Base-by-base conservation (phyloP, 2,888 invertebrate genomes). In the Spodoptera picta region DNA sequence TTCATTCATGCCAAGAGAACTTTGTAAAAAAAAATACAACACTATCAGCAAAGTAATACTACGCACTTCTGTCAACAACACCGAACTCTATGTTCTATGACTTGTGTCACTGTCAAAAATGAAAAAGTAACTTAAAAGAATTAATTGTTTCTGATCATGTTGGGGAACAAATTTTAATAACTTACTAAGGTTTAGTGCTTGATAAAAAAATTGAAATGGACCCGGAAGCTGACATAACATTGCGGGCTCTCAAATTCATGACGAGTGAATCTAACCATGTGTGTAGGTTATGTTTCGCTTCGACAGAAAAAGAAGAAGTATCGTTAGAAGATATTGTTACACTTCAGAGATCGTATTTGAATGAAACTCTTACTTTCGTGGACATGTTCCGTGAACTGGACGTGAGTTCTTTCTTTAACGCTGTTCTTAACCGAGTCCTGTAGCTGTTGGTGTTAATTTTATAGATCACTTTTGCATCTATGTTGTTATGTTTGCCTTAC, bases 251-350 rank as follows among this genome's bases (percentile, higher is more conserved):
- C n/a, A 89, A 86, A 66, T 93, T 82, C 57, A 51, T 93, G 4
- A 79, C 86, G 11, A 87, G 87, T 4, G 87, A 88, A 56, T 79
- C 82, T 23, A 83, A 84, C 50, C 79, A 87, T 31, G 70, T 93
- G 77, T 93, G 93, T 75, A 92, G 93, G 88, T 88, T 93, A 87
- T 93, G 93, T 88, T 90, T 92, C 67, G 77, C 81, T 66, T 67
- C 77, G 2, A 88, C 87, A 0, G 79, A 84, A 24, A 69, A 77
- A 0, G 66, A 80, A 66, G 84, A 82, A 73, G 68, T 88, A 11
- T 77, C 71, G 4, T 61, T 93, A 23, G 85, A 90, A 12, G 89
- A 91, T 42, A 67, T 31, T 52, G 79, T 86, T 0, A 75, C 59
- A 3, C 63, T 92, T n/a, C 77, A 88, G 52, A 83, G 76, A 44